Base-by-base conservation (phyloP, 1,140 invertebrate species). In the Ceratoteleas bidentatus region DNA sequence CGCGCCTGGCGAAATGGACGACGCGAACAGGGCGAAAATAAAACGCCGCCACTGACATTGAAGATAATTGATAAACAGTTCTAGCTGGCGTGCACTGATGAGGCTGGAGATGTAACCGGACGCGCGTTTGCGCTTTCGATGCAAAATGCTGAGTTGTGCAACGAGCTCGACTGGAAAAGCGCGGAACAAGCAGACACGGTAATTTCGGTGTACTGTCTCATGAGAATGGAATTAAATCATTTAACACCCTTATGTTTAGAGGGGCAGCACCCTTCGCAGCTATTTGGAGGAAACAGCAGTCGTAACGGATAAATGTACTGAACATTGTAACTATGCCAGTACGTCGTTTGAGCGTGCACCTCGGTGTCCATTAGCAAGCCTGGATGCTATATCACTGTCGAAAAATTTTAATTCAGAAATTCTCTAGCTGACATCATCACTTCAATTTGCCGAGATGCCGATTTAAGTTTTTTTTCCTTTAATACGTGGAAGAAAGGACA, bases 151-250 rank as follows among this genome's bases (percentile, higher is more conserved):
- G 84, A 85, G 66, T 70, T 53, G 24, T 73, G 81, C 77, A 70
- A 8, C 65, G 73, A 57, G 73, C 70, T 84, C 57, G 74, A 60
- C 64, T 16, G 40, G 72, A 77, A 81, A 85, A 85, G 61, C 78
- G 86, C 70, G 84, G 64, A 88, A 84, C 84, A 77, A 87, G 83
- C 85, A 88, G 87, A 87, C 85, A 82, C 85, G 87, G 87, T 87
- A 88, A 90, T 89, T 90, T 89, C 85, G 68, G 60, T 84, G 58
- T 84, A 76, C 62, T 83, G 84, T 82, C 85, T 84, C 83, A 70
- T 81, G 73, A 84, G 83, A 89, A 91, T 90, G 85, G 88, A 90
- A 90, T 91, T 90, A 91, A 90, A 91, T 90, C 89, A 88, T 90
- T 90, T 90, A 90, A 90, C 89, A 85, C 86, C 87, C 90, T 90